Base-by-base conservation (phyloP, 2,888 invertebrate species). In the Machimus atricapillus region DNA sequence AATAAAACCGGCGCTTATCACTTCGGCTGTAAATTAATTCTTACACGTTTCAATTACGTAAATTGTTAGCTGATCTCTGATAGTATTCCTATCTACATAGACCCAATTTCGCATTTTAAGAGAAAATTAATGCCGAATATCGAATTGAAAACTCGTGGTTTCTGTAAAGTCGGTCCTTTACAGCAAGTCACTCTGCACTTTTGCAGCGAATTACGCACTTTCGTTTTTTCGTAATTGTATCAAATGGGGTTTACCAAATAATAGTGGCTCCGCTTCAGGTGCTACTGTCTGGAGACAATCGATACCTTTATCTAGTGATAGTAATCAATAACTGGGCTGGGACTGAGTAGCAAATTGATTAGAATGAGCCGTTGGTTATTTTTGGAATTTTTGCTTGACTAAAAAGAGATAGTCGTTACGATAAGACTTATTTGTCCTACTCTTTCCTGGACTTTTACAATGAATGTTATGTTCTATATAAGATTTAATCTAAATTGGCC, bases 31-130 rank as follows among this genome's bases (percentile, higher is more conserved):
- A 79, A 79, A 79, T 79, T 37, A 79, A 79, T 79, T 79, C 79
- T 52, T 27, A 46, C 52, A 56, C 79, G 79, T 79, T 79, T 79
- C 31, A 79, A 79, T 79, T 79, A 79, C 79, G 52, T 79, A 52
- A 52, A 79, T 43, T 79, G 56, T 79, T 27, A 79, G 46, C 40
- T 52, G 79, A 79, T 79, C 79, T 56, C 4, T 16, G 56, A 79
- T 79, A 56, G 52, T 46, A 46, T 31, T 79, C 27, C 43, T 31
- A 58, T 58, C 58, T 23, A n/a, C n/a, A n/a, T n/a, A 8, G 23
- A 27, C 23, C 66, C 66, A 23, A 66, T 66, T 66, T 27, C 27
- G 58, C 58, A 58, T 58, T 58, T 23, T 7, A 9, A 19, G 7
- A 19, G 27, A 12, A 66, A 66, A 58, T 58, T 58, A 66, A 66